Percentiles rank a stretch among this genome's conserved stretches.
phyloP scores from a whole-genome alignment of 2,888 invertebrate genomes.

The Rotaria sp. region DNA sequence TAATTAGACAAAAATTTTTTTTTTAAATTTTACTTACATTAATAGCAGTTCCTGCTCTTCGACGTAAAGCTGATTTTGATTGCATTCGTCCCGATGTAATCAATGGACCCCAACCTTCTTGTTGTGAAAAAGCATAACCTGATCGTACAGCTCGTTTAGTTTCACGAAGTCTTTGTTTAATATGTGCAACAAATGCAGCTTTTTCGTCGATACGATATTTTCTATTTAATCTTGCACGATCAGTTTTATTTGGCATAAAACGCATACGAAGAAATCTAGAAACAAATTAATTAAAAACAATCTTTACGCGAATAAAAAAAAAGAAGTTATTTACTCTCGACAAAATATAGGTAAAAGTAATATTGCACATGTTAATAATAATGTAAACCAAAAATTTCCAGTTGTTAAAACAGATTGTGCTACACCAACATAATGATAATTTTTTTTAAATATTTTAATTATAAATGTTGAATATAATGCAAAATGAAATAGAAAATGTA shows the following conservation, averaged over 20 bases:
- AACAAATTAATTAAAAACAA: background rate
- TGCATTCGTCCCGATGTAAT: background rate
- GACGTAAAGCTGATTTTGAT: background rate
- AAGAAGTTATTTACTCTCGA: background rate
- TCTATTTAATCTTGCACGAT: background rate
- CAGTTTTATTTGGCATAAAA: background rate
- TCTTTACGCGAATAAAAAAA: too few species aligned
- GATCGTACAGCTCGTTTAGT: background rate
- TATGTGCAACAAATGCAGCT: conserved; percentile 24
- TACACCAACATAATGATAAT: conserved; percentile 58
- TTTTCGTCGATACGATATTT: background rate
- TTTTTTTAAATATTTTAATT: conserved; percentile 55
- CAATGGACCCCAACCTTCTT: conserved; percentile 15
- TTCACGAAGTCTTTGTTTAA: background rate
- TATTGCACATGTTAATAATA: conserved; percentile 65
- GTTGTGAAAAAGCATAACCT: conserved; percentile 26
- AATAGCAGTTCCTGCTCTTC: background rate
- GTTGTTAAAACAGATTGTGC: conserved; percentile 64
- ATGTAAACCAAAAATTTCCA: conserved; percentile 69
- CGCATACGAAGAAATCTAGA: conserved; percentile 4
- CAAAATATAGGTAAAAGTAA: conserved; percentile 74
- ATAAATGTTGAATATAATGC: conserved; percentile 83
- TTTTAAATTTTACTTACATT: background rate
- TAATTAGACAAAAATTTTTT: background rate
- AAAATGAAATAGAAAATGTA: conserved; percentile 87